Evolutionary conservation across 2,797 vertebrate genomes (phyloP).

Genomic region (Sciaenops ocellatus): DNA sequence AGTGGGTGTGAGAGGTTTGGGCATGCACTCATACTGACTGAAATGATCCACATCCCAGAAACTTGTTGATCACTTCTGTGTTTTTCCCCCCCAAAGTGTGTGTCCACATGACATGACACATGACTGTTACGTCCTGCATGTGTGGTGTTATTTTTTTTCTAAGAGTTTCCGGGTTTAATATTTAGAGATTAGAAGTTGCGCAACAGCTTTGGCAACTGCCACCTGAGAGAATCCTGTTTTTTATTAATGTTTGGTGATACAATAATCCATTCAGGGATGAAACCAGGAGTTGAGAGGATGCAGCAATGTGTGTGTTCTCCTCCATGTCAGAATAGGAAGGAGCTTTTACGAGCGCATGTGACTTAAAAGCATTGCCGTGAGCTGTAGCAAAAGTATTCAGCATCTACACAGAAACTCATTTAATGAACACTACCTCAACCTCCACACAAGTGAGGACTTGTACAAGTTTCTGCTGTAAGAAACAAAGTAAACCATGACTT

Average conservation of each 20-base stretch:
- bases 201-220: not conserved
- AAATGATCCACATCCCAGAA: not conserved
- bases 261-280: not conserved
- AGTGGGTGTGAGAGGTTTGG: not conserved
- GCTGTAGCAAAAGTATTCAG: slow-evolving; percentile 29
- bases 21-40: not conserved
- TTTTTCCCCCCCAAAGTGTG: not conserved
- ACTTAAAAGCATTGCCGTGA: slow-evolving; percentile 16
- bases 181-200: not conserved
- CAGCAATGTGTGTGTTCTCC: slow-evolving; percentile 9
- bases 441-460: slow-evolving; percentile 60
- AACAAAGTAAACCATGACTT: slow-evolving; percentile 18
- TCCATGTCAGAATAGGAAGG: not conserved
- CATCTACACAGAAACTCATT: slow-evolving; percentile 47
- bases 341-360: not conserved
- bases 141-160: not conserved
- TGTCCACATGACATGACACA: not conserved
- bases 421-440: slow-evolving; percentile 25
- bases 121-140: not conserved
- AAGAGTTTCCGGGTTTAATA: not conserved
- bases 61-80: not conserved
- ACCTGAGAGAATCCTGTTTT: not conserved
- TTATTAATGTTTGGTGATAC: not conserved
- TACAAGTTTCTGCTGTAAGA: slow-evolving; percentile 44
- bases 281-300: not conserved